Percentiles rank a stretch among this genome's conserved stretches.
Evolutionary conservation across 2,797 vertebrate species (phyloP).

Genomic region (Danio aesculapii): DNA sequence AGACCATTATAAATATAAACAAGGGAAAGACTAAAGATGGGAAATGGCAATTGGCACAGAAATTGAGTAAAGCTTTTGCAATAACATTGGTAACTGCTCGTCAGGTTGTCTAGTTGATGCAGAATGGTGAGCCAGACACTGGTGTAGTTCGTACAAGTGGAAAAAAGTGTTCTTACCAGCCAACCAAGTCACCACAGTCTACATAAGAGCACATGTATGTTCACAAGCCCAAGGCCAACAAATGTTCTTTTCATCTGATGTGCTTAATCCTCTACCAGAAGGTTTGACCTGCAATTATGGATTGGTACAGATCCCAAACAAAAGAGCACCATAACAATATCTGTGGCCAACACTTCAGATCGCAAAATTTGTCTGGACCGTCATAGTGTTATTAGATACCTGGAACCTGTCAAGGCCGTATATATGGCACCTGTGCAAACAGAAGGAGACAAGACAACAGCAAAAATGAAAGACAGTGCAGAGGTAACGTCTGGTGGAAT

Average conservation of each 20-base stretch:
- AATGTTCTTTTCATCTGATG: neutral
- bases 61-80: neutral
- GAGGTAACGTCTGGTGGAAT: neutral
- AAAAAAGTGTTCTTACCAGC: constrained; percentile 14
- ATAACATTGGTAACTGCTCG: constrained; percentile 22
- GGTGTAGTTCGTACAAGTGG: constrained; percentile 27
- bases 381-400: neutral
- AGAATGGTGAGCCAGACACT: constrained; percentile 11
- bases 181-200: neutral
- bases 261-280: constrained; percentile 11
- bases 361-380: neutral
- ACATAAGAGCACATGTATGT: constrained; percentile 5
- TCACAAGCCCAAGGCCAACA: constrained; percentile 11
- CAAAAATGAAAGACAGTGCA: neutral
- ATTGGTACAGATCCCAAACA: neutral
- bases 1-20: neutral
- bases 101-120: constrained; percentile 29
- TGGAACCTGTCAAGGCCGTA: neutral
- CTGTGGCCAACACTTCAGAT: neutral
- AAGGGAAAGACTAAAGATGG: neutral
- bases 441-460: neutral
- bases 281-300: neutral
- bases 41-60: neutral
- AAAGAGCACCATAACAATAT: neutral
- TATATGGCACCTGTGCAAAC: neutral